Evolutionary conservation across 2,797 vertebrate species (phyloP).

Genomic region (Tangara arthus): DNA sequence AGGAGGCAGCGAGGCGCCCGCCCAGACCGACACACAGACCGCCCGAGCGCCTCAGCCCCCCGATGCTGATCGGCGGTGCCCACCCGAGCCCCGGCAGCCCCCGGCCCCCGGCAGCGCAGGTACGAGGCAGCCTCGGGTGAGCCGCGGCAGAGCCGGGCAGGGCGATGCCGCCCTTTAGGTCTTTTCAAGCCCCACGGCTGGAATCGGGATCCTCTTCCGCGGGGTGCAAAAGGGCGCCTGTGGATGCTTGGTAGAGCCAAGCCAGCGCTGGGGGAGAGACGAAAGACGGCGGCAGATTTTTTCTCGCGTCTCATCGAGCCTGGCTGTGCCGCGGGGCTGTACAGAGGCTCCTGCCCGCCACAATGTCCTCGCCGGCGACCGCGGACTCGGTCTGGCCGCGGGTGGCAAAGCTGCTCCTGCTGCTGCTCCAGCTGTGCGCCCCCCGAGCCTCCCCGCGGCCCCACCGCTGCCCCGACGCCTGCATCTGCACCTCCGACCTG

Average conservation of each 20-base stretch:
- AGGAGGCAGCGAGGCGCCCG: neutral
- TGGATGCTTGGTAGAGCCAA: neutral
- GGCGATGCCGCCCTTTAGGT: neutral
- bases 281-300: neutral
- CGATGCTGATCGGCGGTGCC: neutral
- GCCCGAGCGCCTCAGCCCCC: neutral
- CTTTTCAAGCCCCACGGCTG: neutral
- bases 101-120: neutral
- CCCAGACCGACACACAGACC: neutral
- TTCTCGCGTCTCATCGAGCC: neutral
- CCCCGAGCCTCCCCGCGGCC: neutral
- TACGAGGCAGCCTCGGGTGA: neutral
- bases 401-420: constrained; percentile 22
- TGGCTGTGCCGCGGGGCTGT: neutral
- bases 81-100: neutral
- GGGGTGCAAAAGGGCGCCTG: neutral
- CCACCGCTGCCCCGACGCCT: constrained; percentile 71
- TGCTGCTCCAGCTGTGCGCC: constrained; percentile 61
- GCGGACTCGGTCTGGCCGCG: constrained; percentile 4
- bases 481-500: constrained; percentile 87
- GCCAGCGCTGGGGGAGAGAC: neutral
- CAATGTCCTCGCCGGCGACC: constrained; percentile 37
- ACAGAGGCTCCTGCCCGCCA: neutral
- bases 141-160: neutral
- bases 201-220: neutral